Conservation (phyloP, 2,113 vertebrate species). For the Crotalus viridis region DNA sequence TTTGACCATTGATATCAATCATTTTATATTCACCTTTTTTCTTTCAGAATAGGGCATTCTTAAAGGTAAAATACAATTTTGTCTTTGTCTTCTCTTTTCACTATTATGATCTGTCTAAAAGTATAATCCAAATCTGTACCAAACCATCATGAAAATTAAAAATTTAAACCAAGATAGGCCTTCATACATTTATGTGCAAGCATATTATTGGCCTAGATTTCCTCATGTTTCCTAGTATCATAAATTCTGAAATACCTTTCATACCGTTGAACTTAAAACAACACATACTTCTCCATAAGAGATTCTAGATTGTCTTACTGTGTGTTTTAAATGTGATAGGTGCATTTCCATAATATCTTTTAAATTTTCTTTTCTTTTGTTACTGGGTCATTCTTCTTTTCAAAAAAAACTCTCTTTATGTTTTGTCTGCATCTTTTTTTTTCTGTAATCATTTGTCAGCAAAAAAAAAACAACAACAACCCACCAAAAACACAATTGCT, state of each 20-base stretch:
- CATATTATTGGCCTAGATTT: background rate
- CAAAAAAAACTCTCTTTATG: constrained; percentile 38
- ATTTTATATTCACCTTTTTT: constrained; percentile 3
- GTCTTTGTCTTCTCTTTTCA: background rate
- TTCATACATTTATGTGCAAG: constrained; percentile 7
- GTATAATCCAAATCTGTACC: constrained; percentile 29
- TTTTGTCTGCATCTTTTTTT: constrained; percentile 23
- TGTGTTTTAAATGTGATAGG: constrained; percentile 28
- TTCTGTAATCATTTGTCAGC: constrained; percentile 37
- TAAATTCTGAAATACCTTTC: constrained; percentile 22
- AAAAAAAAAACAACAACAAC: constrained; percentile 10
- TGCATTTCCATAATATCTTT: constrained; percentile 21
- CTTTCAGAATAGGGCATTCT: background rate
- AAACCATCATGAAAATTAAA: constrained; percentile 18
- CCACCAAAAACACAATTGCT: background rate
- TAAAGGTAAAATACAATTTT: constrained; percentile 18
- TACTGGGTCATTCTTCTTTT: constrained; percentile 48
- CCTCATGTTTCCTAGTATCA: constrained; percentile 21
- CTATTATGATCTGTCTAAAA: background rate
- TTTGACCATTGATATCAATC: background rate
- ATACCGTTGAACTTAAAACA: background rate
- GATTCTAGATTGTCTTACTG: constrained; percentile 34
- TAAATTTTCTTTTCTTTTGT: constrained; percentile 34
- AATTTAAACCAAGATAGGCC: constrained; percentile 7
- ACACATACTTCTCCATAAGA: constrained; percentile 7